Evolutionary conservation across 53 echinoderm and acorn worm species (phyloP).

Genomic region (Arbacia lixula): DNA sequence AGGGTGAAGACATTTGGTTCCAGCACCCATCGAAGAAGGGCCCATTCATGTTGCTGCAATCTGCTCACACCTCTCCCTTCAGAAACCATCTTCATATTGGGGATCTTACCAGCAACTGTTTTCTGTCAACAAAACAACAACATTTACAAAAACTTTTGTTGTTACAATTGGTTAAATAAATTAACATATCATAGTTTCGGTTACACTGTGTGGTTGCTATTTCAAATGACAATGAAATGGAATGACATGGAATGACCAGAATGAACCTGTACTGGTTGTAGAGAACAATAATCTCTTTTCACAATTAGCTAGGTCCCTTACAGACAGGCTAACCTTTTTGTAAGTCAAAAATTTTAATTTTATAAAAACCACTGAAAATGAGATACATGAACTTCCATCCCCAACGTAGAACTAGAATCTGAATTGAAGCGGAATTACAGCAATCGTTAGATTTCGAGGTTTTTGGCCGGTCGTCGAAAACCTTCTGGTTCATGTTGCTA

Average conservation of each 20-base stretch:
- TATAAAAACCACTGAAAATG: too few species aligned
- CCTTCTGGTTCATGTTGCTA: too few species aligned
- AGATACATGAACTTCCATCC: too few species aligned
- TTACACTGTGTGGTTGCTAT: neutral
- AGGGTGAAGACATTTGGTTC: conserved; percentile 75
- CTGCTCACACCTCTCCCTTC: conserved; percentile 42
- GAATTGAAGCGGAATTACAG: too few species aligned
- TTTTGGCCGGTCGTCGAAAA: too few species aligned
- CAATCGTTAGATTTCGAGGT: too few species aligned
- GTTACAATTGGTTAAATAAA: neutral
- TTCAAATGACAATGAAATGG: neutral
- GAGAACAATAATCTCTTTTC: too few species aligned
- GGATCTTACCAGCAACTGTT: conserved; percentile 69
- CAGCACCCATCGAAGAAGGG: conserved; percentile 81
- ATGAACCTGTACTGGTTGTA: too few species aligned
- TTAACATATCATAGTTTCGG: neutral
- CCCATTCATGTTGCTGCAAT: conserved; percentile 73
- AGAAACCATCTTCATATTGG: conserved; percentile 68
- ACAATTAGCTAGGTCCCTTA: too few species aligned
- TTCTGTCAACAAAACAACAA: conserved; percentile 47
- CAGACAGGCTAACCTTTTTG: too few species aligned
- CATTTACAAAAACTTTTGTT: neutral
- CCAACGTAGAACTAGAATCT: too few species aligned
- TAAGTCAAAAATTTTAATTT: too few species aligned
- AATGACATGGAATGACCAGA: neutral